Percentiles rank a stretch among this genome's conserved stretches.
Conservation (phyloP, 2,113 vertebrate genomes). For the Chelonoidis abingdonii region DNA sequence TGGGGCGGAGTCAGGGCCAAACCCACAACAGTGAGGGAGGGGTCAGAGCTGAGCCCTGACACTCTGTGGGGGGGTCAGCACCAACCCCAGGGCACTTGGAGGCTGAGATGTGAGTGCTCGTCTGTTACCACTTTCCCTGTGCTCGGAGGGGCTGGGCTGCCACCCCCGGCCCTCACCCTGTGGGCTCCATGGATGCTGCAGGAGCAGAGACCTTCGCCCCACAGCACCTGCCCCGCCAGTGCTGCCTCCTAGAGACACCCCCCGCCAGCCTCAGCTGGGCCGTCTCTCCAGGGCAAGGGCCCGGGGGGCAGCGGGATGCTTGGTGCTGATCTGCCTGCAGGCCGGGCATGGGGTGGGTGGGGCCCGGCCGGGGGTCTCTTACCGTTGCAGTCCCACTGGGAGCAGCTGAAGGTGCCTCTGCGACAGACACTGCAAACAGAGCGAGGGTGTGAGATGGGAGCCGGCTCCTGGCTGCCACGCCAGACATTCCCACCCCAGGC, state of each 20-base stretch:
- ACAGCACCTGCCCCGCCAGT: neutral
- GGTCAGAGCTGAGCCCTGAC: too few relatives aligned
- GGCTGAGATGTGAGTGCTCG: neutral
- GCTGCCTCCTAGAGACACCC: too few relatives aligned
- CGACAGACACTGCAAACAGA: slow-evolving; percentile 77
- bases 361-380: slow-evolving; percentile 53
- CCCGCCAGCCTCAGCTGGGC: neutral
- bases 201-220: neutral
- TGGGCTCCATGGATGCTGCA: too few relatives aligned
- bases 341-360: neutral
- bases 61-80: too few relatives aligned
- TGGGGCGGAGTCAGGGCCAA: slow-evolving; percentile 60
- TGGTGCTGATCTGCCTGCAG: neutral
- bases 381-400: slow-evolving; percentile 81
- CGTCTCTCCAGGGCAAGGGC: neutral
- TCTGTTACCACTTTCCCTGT: neutral
- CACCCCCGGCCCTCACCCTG: neutral
- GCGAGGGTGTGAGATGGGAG: neutral
- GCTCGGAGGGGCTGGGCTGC: neutral
- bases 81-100: too few relatives aligned
- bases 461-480: neutral
- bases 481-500: fast-evolving
- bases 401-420: slow-evolving; percentile 83
- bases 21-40: neutral
- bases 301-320: too few relatives aligned